Evolutionary conservation across 2,888 invertebrate species (phyloP).

Genomic region (Standfussiana lucernea): DNA sequence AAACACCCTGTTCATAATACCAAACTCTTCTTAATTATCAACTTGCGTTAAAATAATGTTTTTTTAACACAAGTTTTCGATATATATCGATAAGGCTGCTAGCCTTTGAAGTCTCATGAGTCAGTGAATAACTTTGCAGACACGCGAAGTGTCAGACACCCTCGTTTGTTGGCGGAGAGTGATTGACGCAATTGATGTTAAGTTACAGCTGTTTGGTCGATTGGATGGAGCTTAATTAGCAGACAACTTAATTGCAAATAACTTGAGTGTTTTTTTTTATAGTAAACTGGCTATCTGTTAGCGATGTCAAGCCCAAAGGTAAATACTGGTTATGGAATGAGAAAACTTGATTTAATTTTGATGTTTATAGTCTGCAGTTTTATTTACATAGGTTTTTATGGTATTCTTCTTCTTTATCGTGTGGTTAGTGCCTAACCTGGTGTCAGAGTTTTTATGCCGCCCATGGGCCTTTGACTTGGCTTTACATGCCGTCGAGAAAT

Average conservation of each 20-base stretch:
- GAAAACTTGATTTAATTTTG: background rate
- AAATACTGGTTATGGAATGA: background rate
- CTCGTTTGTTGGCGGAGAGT: background rate
- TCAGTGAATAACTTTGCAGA: constrained; percentile 1
- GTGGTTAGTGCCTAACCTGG: too few relatives aligned
- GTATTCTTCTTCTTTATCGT: too few relatives aligned
- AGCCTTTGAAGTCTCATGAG: constrained; percentile 1
- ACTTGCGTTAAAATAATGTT: background rate
- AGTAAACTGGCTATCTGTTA: background rate
- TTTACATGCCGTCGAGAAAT: too few relatives aligned
- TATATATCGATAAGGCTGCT: too few relatives aligned
- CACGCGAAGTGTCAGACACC: constrained; percentile 4
- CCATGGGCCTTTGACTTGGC: too few relatives aligned
- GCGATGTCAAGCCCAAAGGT: background rate
- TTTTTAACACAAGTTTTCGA: too few relatives aligned
- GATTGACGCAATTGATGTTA: constrained; percentile 36
- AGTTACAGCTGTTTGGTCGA: constrained; percentile 1
- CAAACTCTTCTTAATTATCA: background rate
- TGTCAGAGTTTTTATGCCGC: too few relatives aligned
- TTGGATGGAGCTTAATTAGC: constrained; percentile 20
- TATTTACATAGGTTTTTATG: too few relatives aligned
- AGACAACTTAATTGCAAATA: background rate
- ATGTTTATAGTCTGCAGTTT: background rate
- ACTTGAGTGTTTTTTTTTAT: background rate
- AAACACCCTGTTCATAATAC: too few relatives aligned